Percentiles rank a stretch among this genome's conserved stretches.
These are phyloP conservation scores for Macrosteles quadrilineatus DNA, from an alignment of 1,140 invertebrate genomes.

Conservation along the genomic window DNA sequence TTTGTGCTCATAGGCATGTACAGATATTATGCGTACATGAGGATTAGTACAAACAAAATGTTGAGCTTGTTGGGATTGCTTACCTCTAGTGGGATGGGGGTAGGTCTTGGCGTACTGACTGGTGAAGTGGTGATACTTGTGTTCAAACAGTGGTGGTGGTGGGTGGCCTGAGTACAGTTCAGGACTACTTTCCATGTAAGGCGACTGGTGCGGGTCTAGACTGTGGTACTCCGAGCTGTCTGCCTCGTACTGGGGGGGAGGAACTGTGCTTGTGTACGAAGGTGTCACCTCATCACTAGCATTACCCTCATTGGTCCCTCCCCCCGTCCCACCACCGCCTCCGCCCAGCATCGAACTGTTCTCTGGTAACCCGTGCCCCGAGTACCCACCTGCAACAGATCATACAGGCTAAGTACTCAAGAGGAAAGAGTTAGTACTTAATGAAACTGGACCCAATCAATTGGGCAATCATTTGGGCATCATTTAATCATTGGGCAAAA, in stretches of 20 bases:
- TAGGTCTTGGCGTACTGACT: slow-evolving; percentile 64
- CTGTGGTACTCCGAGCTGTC: slow-evolving; percentile 68
- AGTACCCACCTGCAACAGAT: slow-evolving; percentile 37
- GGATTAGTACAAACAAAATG: no score
- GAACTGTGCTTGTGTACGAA: slow-evolving; percentile 21
- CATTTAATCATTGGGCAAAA: no score
- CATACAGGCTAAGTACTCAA: no score
- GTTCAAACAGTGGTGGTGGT: slow-evolving; percentile 60
- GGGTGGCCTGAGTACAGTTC: slow-evolving; percentile 68
- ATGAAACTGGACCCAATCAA: no score
- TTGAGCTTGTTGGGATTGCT: no score
- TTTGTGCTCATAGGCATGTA: no score
- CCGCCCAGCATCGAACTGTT: slow-evolving; percentile 22
- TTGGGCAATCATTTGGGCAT: no score
- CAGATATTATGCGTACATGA: no score
- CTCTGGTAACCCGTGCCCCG: slow-evolving; percentile 10
- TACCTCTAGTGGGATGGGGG: slow-evolving; percentile 37
- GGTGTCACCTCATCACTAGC: slow-evolving; percentile 26
- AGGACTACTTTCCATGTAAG: slow-evolving; percentile 65
- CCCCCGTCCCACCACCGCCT: slow-evolving; percentile 29
- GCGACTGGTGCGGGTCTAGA: slow-evolving; percentile 58
- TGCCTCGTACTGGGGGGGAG: slow-evolving; percentile 55
- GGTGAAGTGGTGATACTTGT: slow-evolving; percentile 68
- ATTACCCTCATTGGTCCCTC: slow-evolving; percentile 31
- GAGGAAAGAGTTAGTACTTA: no score